Evolutionary conservation across 2,888 invertebrate genomes (phyloP).

Genomic region (Antitype chi): DNA sequence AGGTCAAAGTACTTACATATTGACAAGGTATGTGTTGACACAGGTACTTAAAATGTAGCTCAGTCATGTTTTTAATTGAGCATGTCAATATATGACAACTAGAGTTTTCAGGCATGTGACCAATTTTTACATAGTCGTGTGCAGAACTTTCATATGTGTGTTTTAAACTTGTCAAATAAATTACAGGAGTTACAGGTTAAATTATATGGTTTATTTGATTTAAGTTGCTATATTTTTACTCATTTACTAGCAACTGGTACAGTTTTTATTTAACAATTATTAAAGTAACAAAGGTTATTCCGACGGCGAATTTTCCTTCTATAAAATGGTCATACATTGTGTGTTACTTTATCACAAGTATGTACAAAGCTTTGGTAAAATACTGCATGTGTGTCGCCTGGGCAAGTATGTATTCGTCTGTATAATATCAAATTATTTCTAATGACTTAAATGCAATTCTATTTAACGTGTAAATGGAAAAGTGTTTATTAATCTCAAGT

Average conservation of each 20-base stretch:
- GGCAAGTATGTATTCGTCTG: background rate
- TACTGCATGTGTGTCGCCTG: background rate
- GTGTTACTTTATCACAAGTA: background rate
- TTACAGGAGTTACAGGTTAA: background rate
- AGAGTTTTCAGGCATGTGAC: slow-evolving; percentile 32
- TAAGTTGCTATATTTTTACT: slow-evolving; percentile 6
- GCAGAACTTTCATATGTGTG: background rate
- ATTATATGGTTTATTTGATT: background rate
- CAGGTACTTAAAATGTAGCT: slow-evolving; percentile 36
- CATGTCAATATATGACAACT: slow-evolving; percentile 33
- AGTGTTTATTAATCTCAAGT: background rate
- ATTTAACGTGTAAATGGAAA: background rate
- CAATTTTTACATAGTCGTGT: slow-evolving; percentile 14
- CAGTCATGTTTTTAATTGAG: slow-evolving; percentile 48
- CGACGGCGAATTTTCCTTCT: background rate
- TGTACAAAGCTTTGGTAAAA: background rate
- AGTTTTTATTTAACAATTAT: background rate
- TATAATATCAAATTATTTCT: background rate
- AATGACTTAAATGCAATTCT: background rate
- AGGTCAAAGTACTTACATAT: slow-evolving; percentile 65
- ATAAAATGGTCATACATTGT: background rate
- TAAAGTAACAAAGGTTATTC: background rate
- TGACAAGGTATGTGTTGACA: slow-evolving; percentile 49
- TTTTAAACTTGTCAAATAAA: slow-evolving; percentile 4
- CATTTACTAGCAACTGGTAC: background rate